These are phyloP conservation scores for Sceloporus undulatus DNA, from an alignment of 2,113 vertebrate species.

Conservation along the genomic window DNA sequence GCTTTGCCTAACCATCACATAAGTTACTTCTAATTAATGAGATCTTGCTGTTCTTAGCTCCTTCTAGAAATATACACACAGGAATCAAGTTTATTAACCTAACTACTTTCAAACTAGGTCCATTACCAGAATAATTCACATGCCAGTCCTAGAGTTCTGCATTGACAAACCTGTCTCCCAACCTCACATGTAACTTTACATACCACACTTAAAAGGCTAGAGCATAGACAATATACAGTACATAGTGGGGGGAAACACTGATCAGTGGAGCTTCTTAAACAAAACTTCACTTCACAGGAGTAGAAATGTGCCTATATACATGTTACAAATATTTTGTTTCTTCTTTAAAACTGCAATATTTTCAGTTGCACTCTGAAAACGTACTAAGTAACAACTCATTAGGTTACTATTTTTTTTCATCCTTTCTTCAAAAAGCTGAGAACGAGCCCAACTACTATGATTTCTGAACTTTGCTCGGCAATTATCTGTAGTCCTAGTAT, in stretches of 20 bases:
- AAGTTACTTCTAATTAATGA: background rate
- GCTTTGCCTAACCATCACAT: slow-evolving; percentile 26
- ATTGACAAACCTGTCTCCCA: background rate
- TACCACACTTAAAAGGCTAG: background rate
- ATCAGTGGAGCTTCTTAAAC: background rate
- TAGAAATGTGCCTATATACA: no score
- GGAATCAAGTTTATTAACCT: background rate
- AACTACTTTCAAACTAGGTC: background rate
- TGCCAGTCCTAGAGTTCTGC: background rate
- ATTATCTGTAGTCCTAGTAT: background rate
- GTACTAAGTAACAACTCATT: background rate
- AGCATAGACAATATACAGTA: background rate
- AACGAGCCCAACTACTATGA: background rate
- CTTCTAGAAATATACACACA: background rate
- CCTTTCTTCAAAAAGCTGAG: background rate
- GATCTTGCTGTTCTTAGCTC: background rate
- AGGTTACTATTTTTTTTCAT: background rate
- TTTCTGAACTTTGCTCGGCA: background rate
- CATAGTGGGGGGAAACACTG: background rate
- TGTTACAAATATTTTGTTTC: background rate
- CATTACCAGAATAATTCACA: background rate
- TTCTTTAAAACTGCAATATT: background rate
- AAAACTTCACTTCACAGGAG: background rate
- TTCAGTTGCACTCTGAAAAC: background rate
- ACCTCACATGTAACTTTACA: background rate